A percentile compares a stretch with the other conserved stretches of the same genome.
Conservation (phyloP, 2,888 invertebrate genomes). For the Clivina fossor region DNA sequence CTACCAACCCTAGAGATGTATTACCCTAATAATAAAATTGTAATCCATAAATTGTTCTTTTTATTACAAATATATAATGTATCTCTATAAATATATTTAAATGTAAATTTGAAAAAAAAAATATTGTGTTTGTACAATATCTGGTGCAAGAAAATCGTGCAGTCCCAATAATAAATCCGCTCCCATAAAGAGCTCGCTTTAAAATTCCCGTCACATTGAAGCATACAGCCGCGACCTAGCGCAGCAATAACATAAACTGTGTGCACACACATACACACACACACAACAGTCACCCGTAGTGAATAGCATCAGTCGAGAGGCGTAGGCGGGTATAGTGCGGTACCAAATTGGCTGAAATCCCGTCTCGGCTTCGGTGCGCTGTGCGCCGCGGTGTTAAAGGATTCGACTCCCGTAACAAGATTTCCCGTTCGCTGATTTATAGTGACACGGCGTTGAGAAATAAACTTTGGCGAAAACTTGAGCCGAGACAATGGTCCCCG, state of each 20-base stretch:
- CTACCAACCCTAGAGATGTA: no score
- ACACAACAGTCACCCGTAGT: no score
- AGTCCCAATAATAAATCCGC: slow-evolving; percentile 30
- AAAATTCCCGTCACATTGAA: slow-evolving; percentile 34
- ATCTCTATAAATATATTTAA: no score
- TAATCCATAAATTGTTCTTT: no score
- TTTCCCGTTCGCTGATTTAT: slow-evolving; percentile 35
- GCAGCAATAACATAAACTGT: no score
- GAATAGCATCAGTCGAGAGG: no score
- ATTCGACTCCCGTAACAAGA: slow-evolving; percentile 35
- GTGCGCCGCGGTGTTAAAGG: slow-evolving; percentile 42
- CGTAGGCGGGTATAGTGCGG: neutral
- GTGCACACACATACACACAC: no score
- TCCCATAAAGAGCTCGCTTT: slow-evolving; percentile 31
- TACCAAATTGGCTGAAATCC: slow-evolving; percentile 42
- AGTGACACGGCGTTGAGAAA: slow-evolving; percentile 35
- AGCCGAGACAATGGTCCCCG: slow-evolving; percentile 27
- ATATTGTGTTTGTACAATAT: no score
- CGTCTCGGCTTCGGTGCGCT: slow-evolving; percentile 44
- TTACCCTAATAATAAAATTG: no score
- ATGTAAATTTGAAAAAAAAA: no score
- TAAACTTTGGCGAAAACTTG: slow-evolving; percentile 33
- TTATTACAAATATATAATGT: no score
- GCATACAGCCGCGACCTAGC: slow-evolving; percentile 6
- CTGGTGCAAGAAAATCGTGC: no score